Conservation (phyloP, 2,113 vertebrate species). For the Enhydra lutris region DNA sequence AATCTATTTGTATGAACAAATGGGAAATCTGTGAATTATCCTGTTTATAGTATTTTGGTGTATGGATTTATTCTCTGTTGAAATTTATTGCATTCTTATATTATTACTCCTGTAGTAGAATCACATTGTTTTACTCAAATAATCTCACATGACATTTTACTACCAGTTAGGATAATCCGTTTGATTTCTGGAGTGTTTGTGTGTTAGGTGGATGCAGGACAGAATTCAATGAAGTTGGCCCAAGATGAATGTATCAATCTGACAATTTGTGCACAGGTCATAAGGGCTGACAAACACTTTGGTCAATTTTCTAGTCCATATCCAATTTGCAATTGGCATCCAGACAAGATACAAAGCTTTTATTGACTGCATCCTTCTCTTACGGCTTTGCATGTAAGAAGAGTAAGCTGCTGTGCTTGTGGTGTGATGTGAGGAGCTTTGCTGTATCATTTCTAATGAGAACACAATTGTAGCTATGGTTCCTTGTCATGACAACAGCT, state of each 20-base stretch:
- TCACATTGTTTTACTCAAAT: not conserved
- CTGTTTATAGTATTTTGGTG: not conserved
- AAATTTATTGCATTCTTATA: not conserved
- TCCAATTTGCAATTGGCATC: not conserved
- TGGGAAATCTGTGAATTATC: not conserved
- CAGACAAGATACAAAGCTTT: not conserved
- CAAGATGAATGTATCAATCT: not conserved
- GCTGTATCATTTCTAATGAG: not conserved
- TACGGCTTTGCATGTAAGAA: not conserved
- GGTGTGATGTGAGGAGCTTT: not conserved
- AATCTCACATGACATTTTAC: not conserved
- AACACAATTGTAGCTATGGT: not conserved
- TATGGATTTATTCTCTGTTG: not conserved
- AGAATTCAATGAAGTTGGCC: not conserved
- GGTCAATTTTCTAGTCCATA: not conserved
- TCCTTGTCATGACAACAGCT: conserved; percentile 45
- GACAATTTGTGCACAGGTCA: not conserved
- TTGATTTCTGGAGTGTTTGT: not conserved
- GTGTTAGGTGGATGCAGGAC: too few relatives aligned
- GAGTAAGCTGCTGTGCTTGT: not conserved
- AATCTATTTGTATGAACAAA: not conserved
- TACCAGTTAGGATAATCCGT: not conserved
- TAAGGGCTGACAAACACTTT: not conserved
- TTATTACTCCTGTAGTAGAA: not conserved
- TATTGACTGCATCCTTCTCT: not conserved